Evolutionary conservation across 1,140 invertebrate species (phyloP).

Genomic region (Tetranychus urticae): DNA sequence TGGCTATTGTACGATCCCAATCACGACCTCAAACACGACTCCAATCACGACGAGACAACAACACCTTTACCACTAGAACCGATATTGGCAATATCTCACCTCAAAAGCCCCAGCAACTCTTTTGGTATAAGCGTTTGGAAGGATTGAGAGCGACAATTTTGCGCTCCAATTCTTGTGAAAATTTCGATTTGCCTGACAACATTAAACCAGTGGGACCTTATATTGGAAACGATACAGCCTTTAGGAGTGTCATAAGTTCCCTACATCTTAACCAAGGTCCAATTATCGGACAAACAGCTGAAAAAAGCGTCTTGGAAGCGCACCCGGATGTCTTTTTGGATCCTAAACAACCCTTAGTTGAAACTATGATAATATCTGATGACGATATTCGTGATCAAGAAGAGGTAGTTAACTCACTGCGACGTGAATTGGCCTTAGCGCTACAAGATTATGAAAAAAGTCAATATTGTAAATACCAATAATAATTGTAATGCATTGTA

Average conservation of each 20-base stretch:
- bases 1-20: no score
- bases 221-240: constrained; percentile 56
- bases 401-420: constrained; percentile 53
- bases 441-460: background rate
- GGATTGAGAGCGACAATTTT: constrained; percentile 63
- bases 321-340: constrained; percentile 87
- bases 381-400: constrained; percentile 35
- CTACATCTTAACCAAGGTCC: constrained; percentile 48
- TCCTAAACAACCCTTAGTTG: constrained; percentile 83
- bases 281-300: constrained; percentile 68
- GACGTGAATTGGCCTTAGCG: constrained; percentile 18
- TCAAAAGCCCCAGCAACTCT: constrained; percentile 87
- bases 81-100: constrained; percentile 13
- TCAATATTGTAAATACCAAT: no score
- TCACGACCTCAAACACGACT: background rate
- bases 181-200: constrained; percentile 57
- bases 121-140: constrained; percentile 92
- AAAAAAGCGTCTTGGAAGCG: constrained; percentile 53
- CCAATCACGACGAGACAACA: no score
- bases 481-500: no score
- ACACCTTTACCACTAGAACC: background rate
- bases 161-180: constrained; percentile 43
- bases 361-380: constrained; percentile 35
- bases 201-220: constrained; percentile 75
- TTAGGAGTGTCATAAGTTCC: constrained; percentile 69